Evolutionary conservation across 1,140 invertebrate genomes (phyloP).

Genomic region (Brachionus paranguensis): DNA sequence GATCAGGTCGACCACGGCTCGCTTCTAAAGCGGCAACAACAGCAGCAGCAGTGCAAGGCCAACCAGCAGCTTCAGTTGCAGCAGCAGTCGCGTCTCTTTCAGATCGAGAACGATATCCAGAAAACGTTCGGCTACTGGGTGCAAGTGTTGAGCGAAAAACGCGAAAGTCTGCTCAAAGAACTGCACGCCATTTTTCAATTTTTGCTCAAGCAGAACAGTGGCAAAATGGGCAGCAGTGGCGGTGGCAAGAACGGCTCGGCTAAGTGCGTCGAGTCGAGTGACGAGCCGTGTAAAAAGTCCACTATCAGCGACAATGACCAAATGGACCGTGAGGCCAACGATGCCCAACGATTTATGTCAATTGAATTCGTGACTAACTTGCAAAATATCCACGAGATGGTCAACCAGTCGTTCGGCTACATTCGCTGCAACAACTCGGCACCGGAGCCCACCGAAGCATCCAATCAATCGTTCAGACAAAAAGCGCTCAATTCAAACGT

Average conservation of each 20-base stretch:
- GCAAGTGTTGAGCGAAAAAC: background rate
- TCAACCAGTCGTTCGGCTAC: conserved; percentile 28
- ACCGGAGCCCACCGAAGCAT: background rate
- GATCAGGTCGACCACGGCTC: background rate
- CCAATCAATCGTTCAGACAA: background rate
- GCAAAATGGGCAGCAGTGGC: background rate
- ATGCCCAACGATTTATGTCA: background rate
- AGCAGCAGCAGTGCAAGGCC: background rate
- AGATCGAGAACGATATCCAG: conserved; percentile 13
- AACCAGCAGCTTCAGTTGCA: background rate
- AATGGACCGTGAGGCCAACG: no score
- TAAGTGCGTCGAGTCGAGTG: background rate
- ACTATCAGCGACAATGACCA: background rate
- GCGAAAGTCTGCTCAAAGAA: background rate
- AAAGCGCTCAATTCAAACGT: background rate
- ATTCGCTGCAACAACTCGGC: background rate
- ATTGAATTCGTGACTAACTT: conserved; percentile 36
- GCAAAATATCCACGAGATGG: background rate
- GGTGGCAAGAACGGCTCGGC: background rate
- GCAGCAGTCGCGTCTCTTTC: background rate
- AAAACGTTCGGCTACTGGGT: background rate
- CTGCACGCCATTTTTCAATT: conserved; percentile 21
- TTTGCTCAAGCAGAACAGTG: background rate
- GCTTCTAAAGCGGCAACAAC: no score
- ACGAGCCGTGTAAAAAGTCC: background rate